phyloP scores from a whole-genome alignment of 1,140 invertebrate species.

The Palaemon carinicauda region DNA sequence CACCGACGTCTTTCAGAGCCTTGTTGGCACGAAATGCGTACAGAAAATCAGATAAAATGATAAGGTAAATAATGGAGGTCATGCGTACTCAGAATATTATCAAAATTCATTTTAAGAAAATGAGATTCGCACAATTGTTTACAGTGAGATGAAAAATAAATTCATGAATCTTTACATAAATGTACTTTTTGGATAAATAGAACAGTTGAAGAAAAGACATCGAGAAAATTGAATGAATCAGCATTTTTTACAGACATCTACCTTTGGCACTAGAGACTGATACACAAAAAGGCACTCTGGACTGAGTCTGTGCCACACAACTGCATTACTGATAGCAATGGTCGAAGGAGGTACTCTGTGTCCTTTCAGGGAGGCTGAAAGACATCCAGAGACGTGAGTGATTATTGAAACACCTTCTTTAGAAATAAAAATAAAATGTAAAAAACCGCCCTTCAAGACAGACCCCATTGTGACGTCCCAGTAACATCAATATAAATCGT shows the following conservation, averaged over 20 bases:
- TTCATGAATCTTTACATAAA: not conserved
- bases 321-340: not conserved
- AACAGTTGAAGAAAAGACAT: not conserved
- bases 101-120: too few relatives aligned
- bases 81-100: not conserved
- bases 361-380: not conserved
- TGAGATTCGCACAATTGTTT: too few relatives aligned
- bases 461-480: too few relatives aligned
- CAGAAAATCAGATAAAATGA: not conserved
- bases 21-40: not conserved
- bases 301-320: slow-evolving; percentile 6
- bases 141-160: not conserved
- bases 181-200: not conserved
- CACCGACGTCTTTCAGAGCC: too few relatives aligned
- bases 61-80: not conserved
- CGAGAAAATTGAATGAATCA: not conserved
- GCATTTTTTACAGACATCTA: not conserved
- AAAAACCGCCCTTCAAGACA: too few relatives aligned
- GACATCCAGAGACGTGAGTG: not conserved
- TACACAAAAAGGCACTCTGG: slow-evolving; percentile 17
- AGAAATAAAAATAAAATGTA: too few relatives aligned
- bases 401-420: not conserved
- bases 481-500: too few relatives aligned
- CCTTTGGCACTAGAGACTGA: slow-evolving; percentile 22
- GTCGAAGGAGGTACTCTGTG: not conserved